Evolutionary conservation across 2,888 invertebrate species (phyloP).

Genomic region (Brachypterus glaber): DNA sequence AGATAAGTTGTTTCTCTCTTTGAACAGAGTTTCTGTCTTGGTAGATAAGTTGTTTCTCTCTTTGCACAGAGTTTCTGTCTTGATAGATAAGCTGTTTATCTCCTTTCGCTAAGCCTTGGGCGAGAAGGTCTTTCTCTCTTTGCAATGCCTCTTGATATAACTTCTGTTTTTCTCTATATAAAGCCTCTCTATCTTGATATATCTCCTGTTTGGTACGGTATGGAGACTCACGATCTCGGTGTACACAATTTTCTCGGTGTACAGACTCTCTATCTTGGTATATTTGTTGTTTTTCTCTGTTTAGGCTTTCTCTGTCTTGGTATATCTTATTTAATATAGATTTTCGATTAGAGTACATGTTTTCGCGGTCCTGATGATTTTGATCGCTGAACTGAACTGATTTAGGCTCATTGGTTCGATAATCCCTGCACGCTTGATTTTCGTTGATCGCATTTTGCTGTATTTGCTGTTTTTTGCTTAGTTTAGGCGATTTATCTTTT

Average conservation of each 20-base stretch:
- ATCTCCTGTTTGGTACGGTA: background rate
- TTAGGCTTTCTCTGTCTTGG: background rate
- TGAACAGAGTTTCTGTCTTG: background rate
- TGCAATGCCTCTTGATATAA: too few relatives aligned
- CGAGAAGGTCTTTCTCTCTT: too few relatives aligned
- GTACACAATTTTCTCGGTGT: too few relatives aligned
- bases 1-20: background rate
- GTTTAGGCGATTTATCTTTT: slow-evolving; percentile 29
- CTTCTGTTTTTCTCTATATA: background rate
- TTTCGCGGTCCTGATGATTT: background rate
- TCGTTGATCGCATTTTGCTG: slow-evolving; percentile 21
- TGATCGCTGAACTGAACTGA: background rate
- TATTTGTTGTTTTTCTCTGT: background rate
- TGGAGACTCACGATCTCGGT: background rate
- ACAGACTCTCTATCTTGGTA: background rate
- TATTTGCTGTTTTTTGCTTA: slow-evolving; percentile 30
- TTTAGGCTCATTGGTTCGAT: slow-evolving; percentile 23
- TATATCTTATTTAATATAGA: background rate
- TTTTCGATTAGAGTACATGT: background rate
- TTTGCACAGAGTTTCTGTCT: background rate
- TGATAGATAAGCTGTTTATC: background rate
- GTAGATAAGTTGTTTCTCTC: background rate
- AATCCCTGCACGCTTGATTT: slow-evolving; percentile 24
- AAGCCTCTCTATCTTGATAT: background rate
- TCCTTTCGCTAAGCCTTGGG: too few relatives aligned